These are phyloP conservation scores for Fissipunctia ypsillon DNA, from an alignment of 2,888 invertebrate genomes.

Conservation along the genomic window DNA sequence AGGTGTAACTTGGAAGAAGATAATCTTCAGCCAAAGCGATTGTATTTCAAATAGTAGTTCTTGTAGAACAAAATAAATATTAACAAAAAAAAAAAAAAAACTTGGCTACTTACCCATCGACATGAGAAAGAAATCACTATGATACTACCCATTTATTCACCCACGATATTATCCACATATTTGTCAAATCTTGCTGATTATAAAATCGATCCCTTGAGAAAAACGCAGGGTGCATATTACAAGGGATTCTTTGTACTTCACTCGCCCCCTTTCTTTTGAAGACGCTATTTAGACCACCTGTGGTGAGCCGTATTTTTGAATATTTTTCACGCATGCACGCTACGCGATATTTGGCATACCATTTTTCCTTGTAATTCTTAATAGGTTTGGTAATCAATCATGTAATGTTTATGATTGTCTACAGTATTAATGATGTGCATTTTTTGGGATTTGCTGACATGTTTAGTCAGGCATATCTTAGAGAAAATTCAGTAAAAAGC, in stretches of 20 bases:
- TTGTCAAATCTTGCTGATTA: conserved; percentile 52
- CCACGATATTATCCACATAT: conserved; percentile 1
- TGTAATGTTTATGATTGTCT: background rate
- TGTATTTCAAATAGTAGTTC: too few relatives aligned
- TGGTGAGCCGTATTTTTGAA: conserved; percentile 43
- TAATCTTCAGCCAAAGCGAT: too few relatives aligned
- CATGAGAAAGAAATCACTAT: background rate
- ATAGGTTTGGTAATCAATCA: conserved; percentile 34
- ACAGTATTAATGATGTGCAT: background rate
- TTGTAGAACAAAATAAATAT: too few relatives aligned
- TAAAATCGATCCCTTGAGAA: conserved; percentile 53
- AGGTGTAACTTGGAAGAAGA: too few relatives aligned
- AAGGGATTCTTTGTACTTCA: conserved; percentile 41
- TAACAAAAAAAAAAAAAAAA: too few relatives aligned
- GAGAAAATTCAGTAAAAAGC: background rate
- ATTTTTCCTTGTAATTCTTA: conserved; percentile 39
- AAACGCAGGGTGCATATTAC: conserved; percentile 49
- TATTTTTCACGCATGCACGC: conserved; percentile 56
- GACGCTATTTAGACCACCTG: conserved; percentile 59
- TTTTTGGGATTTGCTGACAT: background rate
- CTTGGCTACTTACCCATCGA: too few relatives aligned
- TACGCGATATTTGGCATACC: conserved; percentile 25
- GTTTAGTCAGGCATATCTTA: background rate
- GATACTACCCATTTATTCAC: background rate
- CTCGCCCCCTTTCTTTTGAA: conserved; percentile 44